These are phyloP conservation scores for Macrotrachela quadricornifera DNA, from an alignment of 1,140 invertebrate genomes.

Conservation along the genomic window DNA sequence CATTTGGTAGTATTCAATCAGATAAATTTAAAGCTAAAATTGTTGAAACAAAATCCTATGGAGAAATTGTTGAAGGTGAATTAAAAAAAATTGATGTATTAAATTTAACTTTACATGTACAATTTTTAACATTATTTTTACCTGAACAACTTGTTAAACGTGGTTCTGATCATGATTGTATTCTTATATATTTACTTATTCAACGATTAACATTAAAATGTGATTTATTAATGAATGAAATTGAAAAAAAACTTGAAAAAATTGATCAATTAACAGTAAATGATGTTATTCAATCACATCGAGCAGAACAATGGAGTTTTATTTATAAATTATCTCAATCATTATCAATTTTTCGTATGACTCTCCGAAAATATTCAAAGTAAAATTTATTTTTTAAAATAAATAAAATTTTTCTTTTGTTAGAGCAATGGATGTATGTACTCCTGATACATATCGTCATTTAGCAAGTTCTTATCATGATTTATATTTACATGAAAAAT, in stretches of 20 bases:
- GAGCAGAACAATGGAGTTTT: slow-evolving; percentile 70
- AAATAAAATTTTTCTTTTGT: too few relatives aligned
- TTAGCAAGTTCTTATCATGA: slow-evolving; percentile 1
- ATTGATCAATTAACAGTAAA: slow-evolving; percentile 16
- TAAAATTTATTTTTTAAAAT: slow-evolving; percentile 11
- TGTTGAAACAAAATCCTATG: not conserved
- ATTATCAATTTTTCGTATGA: slow-evolving; percentile 48
- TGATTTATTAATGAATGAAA: slow-evolving; percentile 68
- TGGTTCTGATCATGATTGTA: slow-evolving; percentile 81
- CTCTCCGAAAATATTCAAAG: slow-evolving; percentile 32
- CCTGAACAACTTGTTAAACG: slow-evolving; percentile 71
- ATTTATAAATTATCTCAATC: slow-evolving; percentile 57
- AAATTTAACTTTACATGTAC: slow-evolving; percentile 61
- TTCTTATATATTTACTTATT: slow-evolving; percentile 61
- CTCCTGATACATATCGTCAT: not conserved
- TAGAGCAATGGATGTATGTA: not conserved
- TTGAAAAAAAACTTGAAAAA: slow-evolving; percentile 43
- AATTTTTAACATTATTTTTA: slow-evolving; percentile 69
- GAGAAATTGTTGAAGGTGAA: slow-evolving; percentile 71
- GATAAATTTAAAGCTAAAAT: not conserved
- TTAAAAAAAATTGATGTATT: slow-evolving; percentile 64
- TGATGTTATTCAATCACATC: slow-evolving; percentile 57
- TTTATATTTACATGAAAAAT: slow-evolving; percentile 41
- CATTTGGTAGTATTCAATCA: not conserved
- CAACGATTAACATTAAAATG: slow-evolving; percentile 72